A percentile compares a stretch with the other conserved stretches of the same genome.
phyloP scores from a whole-genome alignment of 2,113 vertebrate genomes.

The Ceuthmochares aereus region DNA sequence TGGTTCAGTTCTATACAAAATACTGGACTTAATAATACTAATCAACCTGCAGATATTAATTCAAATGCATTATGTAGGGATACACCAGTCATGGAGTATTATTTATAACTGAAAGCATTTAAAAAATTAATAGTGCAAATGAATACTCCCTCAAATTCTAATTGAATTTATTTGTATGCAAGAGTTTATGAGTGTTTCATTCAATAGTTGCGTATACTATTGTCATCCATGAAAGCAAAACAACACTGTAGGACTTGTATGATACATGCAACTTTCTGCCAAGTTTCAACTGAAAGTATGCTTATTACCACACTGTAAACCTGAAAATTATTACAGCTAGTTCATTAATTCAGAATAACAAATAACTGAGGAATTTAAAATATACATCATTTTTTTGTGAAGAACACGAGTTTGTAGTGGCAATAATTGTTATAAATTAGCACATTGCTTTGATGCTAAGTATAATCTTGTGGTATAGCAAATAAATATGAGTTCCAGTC shows the following conservation, averaged over 20 bases:
- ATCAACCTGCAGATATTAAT: neutral
- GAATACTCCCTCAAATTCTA: neutral
- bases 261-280: neutral
- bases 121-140: neutral
- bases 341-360: neutral
- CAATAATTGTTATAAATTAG: constrained; percentile 17
- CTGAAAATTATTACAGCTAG: neutral
- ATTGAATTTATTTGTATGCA: neutral
- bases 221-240: neutral
- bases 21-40: neutral
- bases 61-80: neutral
- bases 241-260: neutral
- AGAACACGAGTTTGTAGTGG: neutral
- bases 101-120: neutral
- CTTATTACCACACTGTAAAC: neutral
- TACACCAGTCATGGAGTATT: neutral
- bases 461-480: neutral
- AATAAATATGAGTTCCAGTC: neutral
- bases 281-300: neutral
- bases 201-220: neutral
- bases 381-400: neutral
- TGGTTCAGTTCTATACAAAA: neutral
- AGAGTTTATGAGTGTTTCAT: neutral
- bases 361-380: neutral
- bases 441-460: neutral